These are phyloP conservation scores for Bergia sp. DNA, from an alignment of 92 coral and sea anemone species.

Conservation along the genomic window DNA sequence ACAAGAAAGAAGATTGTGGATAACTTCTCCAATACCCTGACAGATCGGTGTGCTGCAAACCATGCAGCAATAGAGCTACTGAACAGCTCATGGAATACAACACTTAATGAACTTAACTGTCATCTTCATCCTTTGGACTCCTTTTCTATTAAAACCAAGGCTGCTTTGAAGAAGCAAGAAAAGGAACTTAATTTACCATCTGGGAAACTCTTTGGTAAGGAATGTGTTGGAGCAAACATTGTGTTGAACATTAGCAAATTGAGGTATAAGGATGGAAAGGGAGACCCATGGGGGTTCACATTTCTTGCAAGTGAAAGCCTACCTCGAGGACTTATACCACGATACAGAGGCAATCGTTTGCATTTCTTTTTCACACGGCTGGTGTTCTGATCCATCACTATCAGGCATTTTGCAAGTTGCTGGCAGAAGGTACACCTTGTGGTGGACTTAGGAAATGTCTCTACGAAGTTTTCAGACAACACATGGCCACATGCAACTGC, in stretches of 20 bases:
- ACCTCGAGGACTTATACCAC: not conserved
- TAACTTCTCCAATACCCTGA: not conserved
- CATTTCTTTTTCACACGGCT: slow-evolving; percentile 16
- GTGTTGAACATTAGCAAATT: not conserved
- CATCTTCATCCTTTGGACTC: slow-evolving; percentile 32
- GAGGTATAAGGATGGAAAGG: slow-evolving; percentile 23
- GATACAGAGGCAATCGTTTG: slow-evolving; percentile 14
- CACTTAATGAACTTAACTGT: slow-evolving; percentile 6
- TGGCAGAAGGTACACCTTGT: not conserved
- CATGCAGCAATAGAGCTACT: slow-evolving; percentile 13
- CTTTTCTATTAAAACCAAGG: not conserved
- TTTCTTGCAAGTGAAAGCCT: slow-evolving; percentile 21
- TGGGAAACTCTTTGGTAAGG: slow-evolving; percentile 20
- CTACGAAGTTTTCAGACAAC: not conserved
- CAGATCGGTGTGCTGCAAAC: not conserved
- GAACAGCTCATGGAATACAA: not conserved
- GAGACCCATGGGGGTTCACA: slow-evolving; percentile 30
- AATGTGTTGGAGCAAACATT: slow-evolving; percentile 17
- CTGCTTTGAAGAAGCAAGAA: slow-evolving; percentile 23
- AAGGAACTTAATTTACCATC: not conserved
- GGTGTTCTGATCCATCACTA: not conserved
- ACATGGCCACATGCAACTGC: not conserved
- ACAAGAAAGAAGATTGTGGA: not conserved
- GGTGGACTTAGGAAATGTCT: slow-evolving; percentile 9
- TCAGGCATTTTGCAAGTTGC: not conserved